Evolutionary conservation across 2,113 vertebrate species (phyloP).

Genomic region (Lycocorax pyrrhopterus): DNA sequence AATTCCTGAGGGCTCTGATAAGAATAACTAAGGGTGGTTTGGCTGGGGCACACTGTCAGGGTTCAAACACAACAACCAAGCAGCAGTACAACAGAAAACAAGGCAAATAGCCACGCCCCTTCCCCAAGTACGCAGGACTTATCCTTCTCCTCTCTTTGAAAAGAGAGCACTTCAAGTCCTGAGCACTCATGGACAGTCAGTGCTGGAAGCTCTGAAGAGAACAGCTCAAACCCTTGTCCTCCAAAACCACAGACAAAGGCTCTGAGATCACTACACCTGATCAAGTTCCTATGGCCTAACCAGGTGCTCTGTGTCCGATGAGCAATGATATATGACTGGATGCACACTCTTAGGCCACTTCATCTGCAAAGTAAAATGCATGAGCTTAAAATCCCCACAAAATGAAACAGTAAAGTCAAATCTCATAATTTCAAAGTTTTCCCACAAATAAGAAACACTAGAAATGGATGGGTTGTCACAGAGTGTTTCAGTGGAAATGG

Average conservation of each 20-base stretch:
- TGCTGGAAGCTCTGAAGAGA: not conserved
- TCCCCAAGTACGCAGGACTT: not conserved
- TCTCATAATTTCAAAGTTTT: not conserved
- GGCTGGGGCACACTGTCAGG: too few species aligned
- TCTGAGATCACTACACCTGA: not conserved
- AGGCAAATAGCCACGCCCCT: not conserved
- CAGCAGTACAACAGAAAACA: fast-evolving
- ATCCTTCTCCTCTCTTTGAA: not conserved
- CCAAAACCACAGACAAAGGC: not conserved
- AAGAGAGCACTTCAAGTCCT: not conserved
- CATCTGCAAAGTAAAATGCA: not conserved
- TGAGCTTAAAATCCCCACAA: not conserved
- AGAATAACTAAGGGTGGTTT: too few species aligned
- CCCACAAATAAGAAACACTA: not conserved
- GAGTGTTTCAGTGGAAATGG: not conserved
- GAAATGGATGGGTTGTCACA: not conserved
- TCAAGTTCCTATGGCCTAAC: not conserved
- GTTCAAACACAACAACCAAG: too few species aligned
- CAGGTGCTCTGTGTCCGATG: fast-evolving
- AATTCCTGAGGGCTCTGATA: too few species aligned
- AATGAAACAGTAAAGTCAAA: not conserved
- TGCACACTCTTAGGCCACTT: not conserved
- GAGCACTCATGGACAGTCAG: not conserved
- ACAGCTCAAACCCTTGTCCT: fast-evolving
- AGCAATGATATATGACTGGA: not conserved